Conservation (phyloP, 1,140 invertebrate genomes). For the Drosophila grimshawi region DNA sequence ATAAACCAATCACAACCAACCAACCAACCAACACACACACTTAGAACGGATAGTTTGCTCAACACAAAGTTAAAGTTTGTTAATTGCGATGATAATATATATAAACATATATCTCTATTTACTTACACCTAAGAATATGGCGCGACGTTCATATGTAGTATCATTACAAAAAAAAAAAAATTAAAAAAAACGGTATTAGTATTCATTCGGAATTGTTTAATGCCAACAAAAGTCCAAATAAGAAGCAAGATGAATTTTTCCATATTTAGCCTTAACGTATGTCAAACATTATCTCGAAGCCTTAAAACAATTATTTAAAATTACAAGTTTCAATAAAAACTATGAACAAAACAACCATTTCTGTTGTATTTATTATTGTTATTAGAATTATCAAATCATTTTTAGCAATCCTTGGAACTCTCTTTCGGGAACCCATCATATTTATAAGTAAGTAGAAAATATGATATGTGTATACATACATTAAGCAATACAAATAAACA, state of each 20-base stretch:
- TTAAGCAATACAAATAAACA: too few relatives aligned
- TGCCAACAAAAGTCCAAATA: conserved; percentile 51
- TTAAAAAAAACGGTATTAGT: not conserved
- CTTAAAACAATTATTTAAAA: conserved; percentile 76
- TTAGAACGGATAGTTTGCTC: conserved; percentile 45
- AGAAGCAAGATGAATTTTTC: conserved; percentile 65
- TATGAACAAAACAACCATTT: conserved; percentile 42
- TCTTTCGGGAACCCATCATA: too few relatives aligned
- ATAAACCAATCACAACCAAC: conserved; percentile 20
- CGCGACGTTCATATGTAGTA: not conserved
- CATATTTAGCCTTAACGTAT: conserved; percentile 73
- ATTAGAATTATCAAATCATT: too few relatives aligned
- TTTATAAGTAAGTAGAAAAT: too few relatives aligned
- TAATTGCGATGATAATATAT: conserved; percentile 30
- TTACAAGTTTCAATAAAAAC: conserved; percentile 76
- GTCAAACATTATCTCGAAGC: conserved; percentile 73
- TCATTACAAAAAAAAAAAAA: conserved; percentile 4
- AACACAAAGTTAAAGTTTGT: conserved; percentile 57
- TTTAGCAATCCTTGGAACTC: too few relatives aligned
- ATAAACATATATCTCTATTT: conserved; percentile 28
- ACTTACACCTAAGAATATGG: conserved; percentile 15
- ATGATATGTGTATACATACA: too few relatives aligned
- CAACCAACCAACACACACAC: conserved; percentile 28
- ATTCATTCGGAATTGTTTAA: conserved; percentile 32
- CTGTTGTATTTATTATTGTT: conserved; percentile 3